These are phyloP conservation scores for Reticulitermes lucifugus DNA, from an alignment of 2,888 invertebrate genomes.

Conservation along the genomic window DNA sequence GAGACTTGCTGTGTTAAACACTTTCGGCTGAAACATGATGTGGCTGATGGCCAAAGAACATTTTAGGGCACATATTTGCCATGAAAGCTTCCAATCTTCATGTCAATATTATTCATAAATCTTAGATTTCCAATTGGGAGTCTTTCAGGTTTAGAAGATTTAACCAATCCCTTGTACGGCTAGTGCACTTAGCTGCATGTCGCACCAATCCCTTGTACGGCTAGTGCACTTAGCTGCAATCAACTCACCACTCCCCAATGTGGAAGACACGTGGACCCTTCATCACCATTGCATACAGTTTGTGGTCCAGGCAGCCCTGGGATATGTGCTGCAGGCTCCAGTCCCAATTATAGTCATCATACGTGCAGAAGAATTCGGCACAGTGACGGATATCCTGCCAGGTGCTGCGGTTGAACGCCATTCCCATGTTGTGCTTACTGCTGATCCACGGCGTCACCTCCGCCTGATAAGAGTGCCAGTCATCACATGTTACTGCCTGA, in stretches of 20 bases:
- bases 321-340: conserved; percentile 95
- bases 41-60: too few species aligned
- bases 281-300: conserved; percentile 88
- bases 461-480: conserved; percentile 69
- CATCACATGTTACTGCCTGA: neutral
- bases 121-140: too few species aligned
- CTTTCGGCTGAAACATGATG: too few species aligned
- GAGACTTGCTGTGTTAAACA: too few species aligned
- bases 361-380: conserved; percentile 89
- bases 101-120: too few species aligned
- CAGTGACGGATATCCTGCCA: conserved; percentile 88
- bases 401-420: conserved; percentile 90
- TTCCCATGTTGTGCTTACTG: conserved; percentile 99
- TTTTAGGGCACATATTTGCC: too few species aligned
- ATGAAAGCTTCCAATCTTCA: too few species aligned
- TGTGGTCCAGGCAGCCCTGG: conserved; percentile 80
- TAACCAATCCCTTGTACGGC: too few species aligned
- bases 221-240: too few species aligned
- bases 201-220: too few species aligned
- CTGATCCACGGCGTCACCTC: conserved; percentile 96
- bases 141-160: too few species aligned
- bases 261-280: conserved; percentile 97
- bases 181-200: too few species aligned
- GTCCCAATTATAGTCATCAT: conserved; percentile 99
- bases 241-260: conserved; percentile 94